Evolutionary conservation across 2,113 vertebrate species (phyloP), one percentile per base, ranked within the genome.

Genomic region (Odontophorus gujanensis): DNA sequence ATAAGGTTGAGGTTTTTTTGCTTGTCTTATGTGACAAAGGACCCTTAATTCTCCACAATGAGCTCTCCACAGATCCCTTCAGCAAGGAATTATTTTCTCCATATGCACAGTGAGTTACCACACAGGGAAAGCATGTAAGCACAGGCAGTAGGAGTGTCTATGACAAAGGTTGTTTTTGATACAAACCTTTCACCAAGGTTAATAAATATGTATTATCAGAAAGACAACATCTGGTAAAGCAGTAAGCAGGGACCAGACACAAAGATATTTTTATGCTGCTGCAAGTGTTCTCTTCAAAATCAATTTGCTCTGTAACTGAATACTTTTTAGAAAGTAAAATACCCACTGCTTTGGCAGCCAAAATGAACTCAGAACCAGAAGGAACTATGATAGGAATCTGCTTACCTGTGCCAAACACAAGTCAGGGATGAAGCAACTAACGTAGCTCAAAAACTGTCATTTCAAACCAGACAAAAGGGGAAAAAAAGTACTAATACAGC

Each of bases 231-330:
- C 67, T 71, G 53, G 72, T 53, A 82, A 85, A 85, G 55, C 67
- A 87, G 40, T 45, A 73, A 92, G 42, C 40, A 71, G 59, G 50
- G 51, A 55, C 11, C 32, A 92, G 65, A 67, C 87, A 82, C 45
- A 77, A 87, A 92, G 85, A 81, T 50, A 91, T 74, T 42, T 25
- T 73, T 88, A 91, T 68, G 85, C 14, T 0, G 1, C 15, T 90
- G 50, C 80, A 81, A 53, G 50, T 28, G 19, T 40, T 88, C 65
- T 88, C 34, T 84, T 86, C 34, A 80, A 80, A 85, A 76, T 87
- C 63, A 57, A 48, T 78, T 90, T 92, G 50, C 61, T 90, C 72
- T 88, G 85, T 92, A 95, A 94, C 47, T 47, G 78, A 88, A 78
- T 83, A 90, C 0, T 0, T 81, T 93, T 88, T 68, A 47, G 57